Base-by-base conservation (phyloP, 1,140 invertebrate genomes). In the Leptinotarsa undecemlineata region DNA sequence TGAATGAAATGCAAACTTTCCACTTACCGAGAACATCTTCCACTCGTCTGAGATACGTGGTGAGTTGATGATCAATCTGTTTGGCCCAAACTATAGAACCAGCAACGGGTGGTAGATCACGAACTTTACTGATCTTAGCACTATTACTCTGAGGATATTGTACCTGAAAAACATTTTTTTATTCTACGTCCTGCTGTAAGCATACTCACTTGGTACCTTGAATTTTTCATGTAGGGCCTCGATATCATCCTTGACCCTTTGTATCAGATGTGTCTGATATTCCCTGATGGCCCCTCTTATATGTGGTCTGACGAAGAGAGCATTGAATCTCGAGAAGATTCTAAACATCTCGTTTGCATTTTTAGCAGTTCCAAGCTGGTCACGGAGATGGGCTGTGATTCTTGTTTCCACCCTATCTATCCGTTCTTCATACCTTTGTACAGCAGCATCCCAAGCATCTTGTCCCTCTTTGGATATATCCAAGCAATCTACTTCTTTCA, bases 301-400 rank as follows among this genome's bases (percentile, higher is more conserved):
- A 86, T 99, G 98, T 6, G 98, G 98, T 17, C 98, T 90, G 5
- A 99, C 97, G 88, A 99, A 99, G 17, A 99, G 87, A 0, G 97
- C 98, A 87, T 99, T 99, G 87, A 99, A 99, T 19, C 98, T 90
- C 11, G 96, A 97, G 87, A 98, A 99, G 81, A 99, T 99, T 48
- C 96, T 89, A 87, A 99, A 99, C 98, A 99, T 99, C 87, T 99
- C 98, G 86, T 99, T 99, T 19, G 98, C 98, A 88, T 98, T 99
- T 86, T 98, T 98, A 0, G 98, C 98, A 4, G 96, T 98, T 47
- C 97, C 98, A 1, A 99, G 88, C 84, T 99, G 98, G 86, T 99
- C 98, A 69, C 98, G 89, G 1, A 99, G 88, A 85, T 97, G 94
- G 0, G 97, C 96, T 2, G 98, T 99, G 73, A 99, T 99, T 69